These are phyloP conservation scores for Turdus rufiventris DNA, from an alignment of 2,113 vertebrate species.

Conservation along the genomic window DNA sequence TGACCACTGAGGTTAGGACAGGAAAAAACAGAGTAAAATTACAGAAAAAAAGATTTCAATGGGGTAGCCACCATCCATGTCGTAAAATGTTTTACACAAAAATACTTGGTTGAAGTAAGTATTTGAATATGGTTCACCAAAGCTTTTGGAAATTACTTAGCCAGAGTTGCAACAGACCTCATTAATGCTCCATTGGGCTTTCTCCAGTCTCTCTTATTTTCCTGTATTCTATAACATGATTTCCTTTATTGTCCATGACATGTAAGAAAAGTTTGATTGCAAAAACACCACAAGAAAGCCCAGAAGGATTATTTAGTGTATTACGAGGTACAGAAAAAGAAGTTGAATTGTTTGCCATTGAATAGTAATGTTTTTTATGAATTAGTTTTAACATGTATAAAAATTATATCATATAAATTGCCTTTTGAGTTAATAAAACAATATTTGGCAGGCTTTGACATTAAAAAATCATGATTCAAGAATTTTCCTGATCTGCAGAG, in stretches of 20 bases:
- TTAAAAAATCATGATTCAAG: not conserved
- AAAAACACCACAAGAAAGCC: not conserved
- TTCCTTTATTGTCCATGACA: not conserved
- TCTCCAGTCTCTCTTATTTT: not conserved
- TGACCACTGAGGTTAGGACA: not conserved
- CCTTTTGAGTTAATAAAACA: not conserved
- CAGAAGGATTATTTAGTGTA: not conserved
- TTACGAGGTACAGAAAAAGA: not conserved
- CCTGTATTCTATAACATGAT: not conserved
- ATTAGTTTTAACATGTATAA: not conserved
- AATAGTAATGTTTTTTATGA: not conserved
- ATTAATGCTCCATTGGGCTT: not conserved
- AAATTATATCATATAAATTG: not conserved
- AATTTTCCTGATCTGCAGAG: not conserved
- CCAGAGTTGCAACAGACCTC: not conserved
- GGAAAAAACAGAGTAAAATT: not conserved
- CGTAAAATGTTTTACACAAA: accelerated
- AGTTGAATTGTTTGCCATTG: not conserved
- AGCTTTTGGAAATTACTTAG: not conserved
- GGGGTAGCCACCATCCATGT: not conserved
- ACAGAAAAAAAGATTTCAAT: not conserved
- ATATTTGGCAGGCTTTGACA: not conserved
- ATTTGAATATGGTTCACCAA: not conserved
- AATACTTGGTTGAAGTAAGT: not conserved
- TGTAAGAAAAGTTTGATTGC: not conserved